These are phyloP conservation scores for Takifugu ocellatus DNA, from an alignment of 2,797 vertebrate species.

Conservation along the genomic window DNA sequence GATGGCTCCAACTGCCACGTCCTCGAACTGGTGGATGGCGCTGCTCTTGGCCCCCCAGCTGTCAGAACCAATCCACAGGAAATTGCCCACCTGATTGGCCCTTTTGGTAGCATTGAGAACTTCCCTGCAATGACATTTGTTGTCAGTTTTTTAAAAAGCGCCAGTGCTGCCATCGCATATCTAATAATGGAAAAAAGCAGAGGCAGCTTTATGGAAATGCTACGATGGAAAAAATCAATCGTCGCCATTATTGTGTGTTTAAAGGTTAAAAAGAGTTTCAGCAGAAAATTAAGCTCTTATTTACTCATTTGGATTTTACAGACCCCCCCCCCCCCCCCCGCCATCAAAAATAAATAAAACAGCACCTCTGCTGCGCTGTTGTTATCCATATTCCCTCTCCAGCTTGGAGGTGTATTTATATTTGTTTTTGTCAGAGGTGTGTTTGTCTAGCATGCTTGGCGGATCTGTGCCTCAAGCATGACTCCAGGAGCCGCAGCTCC, in stretches of 20 bases:
- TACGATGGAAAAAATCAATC: too few relatives aligned
- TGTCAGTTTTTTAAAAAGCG: slow-evolving; percentile 43
- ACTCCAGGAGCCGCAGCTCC: slow-evolving; percentile 47
- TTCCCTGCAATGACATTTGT: slow-evolving; percentile 76
- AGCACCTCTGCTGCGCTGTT: slow-evolving; percentile 49
- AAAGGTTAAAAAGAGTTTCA: slow-evolving; percentile 1
- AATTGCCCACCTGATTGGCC: slow-evolving; percentile 88
- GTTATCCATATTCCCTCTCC: slow-evolving; percentile 40
- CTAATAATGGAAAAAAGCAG: slow-evolving; percentile 31
- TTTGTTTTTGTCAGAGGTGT: slow-evolving; percentile 55
- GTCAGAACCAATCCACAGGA: slow-evolving; percentile 95
- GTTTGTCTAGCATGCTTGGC: slow-evolving; percentile 48
- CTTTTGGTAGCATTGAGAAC: slow-evolving; percentile 91
- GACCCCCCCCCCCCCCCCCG: slow-evolving; percentile 7
- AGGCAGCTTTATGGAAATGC: background rate
- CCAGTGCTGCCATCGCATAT: slow-evolving; percentile 26
- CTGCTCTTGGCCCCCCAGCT: slow-evolving; percentile 91
- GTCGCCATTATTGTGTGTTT: too few relatives aligned
- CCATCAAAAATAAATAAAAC: slow-evolving; percentile 49
- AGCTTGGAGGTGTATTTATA: slow-evolving; percentile 46
- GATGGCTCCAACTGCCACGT: slow-evolving; percentile 88
- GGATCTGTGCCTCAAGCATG: slow-evolving; percentile 53
- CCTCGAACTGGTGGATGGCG: slow-evolving; percentile 85
- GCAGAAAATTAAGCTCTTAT: slow-evolving; percentile 2
- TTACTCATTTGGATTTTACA: slow-evolving; percentile 34